Evolutionary conservation across 2,888 invertebrate species (phyloP).

Genomic region (Athalia rosae): DNA sequence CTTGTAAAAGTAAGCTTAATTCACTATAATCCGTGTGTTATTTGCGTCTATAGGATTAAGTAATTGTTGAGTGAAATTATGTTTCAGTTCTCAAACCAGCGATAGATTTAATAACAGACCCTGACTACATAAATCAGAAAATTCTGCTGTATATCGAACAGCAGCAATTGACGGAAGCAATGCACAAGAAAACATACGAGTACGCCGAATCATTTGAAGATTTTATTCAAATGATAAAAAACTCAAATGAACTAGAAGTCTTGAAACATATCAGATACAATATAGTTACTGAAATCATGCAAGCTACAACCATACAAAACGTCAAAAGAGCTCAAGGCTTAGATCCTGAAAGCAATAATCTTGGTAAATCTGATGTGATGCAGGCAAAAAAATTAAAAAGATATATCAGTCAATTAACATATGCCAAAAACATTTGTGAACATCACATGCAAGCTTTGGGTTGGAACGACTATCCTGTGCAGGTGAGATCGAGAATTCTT

Average conservation of each 20-base stretch:
- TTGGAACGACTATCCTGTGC: slow-evolving; percentile 80
- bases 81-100: slow-evolving; percentile 86
- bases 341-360: slow-evolving; percentile 77
- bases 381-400: slow-evolving; percentile 89
- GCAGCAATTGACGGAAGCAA: slow-evolving; percentile 85
- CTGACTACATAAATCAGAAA: slow-evolving; percentile 93
- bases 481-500: slow-evolving; percentile 54
- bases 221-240: slow-evolving; percentile 88
- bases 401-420: slow-evolving; percentile 88
- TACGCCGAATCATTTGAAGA: slow-evolving; percentile 94
- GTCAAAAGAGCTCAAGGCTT: slow-evolving; percentile 89
- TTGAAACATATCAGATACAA: slow-evolving; percentile 90
- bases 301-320: slow-evolving; percentile 93
- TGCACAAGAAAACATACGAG: slow-evolving; percentile 88
- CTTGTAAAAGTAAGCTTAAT: slow-evolving; percentile 83
- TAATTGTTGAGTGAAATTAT: slow-evolving; percentile 44
- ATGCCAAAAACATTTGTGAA: slow-evolving; percentile 89
- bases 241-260: slow-evolving; percentile 87
- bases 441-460: slow-evolving; percentile 83
- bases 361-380: slow-evolving; percentile 84
- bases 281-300: slow-evolving; percentile 94
- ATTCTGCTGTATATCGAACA: slow-evolving; percentile 89
- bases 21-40: not conserved
- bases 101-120: slow-evolving; percentile 89
- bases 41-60: slow-evolving; percentile 5